Base-by-base conservation (phyloP, 2,888 invertebrate species). In the Yponomeuta malinellus region DNA sequence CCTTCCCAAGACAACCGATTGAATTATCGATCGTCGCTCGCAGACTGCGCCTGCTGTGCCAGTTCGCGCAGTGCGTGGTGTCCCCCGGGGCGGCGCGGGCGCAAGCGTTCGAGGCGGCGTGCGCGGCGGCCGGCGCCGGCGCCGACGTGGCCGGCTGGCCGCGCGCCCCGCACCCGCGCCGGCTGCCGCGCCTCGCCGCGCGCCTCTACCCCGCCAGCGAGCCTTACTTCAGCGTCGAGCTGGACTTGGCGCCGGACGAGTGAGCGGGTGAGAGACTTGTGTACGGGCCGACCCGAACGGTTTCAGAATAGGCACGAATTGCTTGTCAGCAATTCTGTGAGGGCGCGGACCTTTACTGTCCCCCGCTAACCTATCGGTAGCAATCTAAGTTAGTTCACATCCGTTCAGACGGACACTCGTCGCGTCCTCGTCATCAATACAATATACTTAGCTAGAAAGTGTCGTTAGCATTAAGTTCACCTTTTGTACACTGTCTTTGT, bases 11-110 rank as follows among this genome's bases (percentile, higher is more conserved):
- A 23, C 23, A 23, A 23, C 23, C 23, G 23, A 23, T 23, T 23
- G 0, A 23, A 23, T 23, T 23, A 23, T 23, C 1, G 1, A 23
- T 23, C 23, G 23, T 23, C 23, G 23, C n/a, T 74, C 73, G 0
- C 81, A 91, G 91, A 5, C 89, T 87, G 73, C 87, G 89, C 1
- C 73, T 84, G 1, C 81, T 91, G 6, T 82, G 86, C 72, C 84
- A 84, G 8, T 78, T 86, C 70, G 86, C 86, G 0, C 81, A 78
- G n/a, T 88, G 85, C 77, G 72, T 86, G 2, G 71, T 84, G 0
- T 71, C 76, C 0, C 81, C 85, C 0, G 76, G 78, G 1, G 79
- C 80, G 2, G 67, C 70, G 2, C 63, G 78, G 0, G 70, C 74
- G 0, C 79, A 78, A 0, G 78, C 80, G 0, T 88, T 79, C 80